phyloP scores from a whole-genome alignment of 2,113 vertebrate genomes.

The Maccullochella peelii region DNA sequence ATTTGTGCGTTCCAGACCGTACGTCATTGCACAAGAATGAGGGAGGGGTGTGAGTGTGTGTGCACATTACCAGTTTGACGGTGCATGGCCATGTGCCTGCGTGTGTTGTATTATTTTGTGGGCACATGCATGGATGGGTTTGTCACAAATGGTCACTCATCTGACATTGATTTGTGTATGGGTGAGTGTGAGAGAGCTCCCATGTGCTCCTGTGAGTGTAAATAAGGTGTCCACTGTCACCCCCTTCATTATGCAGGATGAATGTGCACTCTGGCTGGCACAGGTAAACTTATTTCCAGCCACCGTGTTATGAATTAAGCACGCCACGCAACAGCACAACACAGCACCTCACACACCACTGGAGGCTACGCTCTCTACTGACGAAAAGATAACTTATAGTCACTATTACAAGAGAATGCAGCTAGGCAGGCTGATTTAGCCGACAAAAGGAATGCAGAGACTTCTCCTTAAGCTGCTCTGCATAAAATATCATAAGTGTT shows the following conservation, averaged over 20 bases:
- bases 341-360: constrained; percentile 19
- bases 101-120: constrained; percentile 15
- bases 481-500: constrained; percentile 35
- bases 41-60: constrained; percentile 61
- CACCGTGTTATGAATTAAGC: constrained; percentile 52
- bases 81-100: constrained; percentile 36
- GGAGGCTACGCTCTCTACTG: constrained; percentile 18
- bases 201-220: constrained; percentile 35
- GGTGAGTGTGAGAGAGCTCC: constrained; percentile 28
- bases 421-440: constrained; percentile 14
- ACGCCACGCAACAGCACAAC: constrained; percentile 24
- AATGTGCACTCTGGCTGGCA: constrained; percentile 53
- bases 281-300: constrained; percentile 52
- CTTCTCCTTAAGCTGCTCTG: constrained; percentile 31
- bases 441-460: constrained; percentile 28
- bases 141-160: constrained; percentile 51
- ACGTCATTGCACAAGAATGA: constrained; percentile 66
- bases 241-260: constrained; percentile 47
- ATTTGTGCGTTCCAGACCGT: constrained; percentile 64
- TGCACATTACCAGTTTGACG: constrained; percentile 19
- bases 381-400: constrained; percentile 28
- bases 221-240: constrained; percentile 42
- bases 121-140: constrained; percentile 54
- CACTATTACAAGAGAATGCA: constrained; percentile 31
- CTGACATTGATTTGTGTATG: constrained; percentile 48